Evolutionary conservation across 2,797 vertebrate genomes (phyloP).

Genomic region (Acanthurus leucopareius): DNA sequence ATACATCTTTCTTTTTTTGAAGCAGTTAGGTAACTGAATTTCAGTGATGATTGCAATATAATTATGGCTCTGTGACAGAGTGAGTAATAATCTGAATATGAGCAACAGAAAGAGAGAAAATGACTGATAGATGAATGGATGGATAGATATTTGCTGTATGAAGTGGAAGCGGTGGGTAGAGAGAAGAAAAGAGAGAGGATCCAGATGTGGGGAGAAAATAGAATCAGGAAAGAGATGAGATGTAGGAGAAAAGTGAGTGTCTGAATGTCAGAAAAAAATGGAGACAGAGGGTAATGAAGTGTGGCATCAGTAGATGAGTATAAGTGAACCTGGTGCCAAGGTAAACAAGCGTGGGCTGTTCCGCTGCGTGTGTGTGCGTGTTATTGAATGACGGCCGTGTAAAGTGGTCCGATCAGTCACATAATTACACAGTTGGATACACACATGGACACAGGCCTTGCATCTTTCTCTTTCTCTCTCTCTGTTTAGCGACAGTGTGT

Average conservation of each 20-base stretch:
- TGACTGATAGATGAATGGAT: not conserved
- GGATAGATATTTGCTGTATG: not conserved
- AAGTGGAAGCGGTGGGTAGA: not conserved
- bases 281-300: slow-evolving; percentile 57
- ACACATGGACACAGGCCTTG: slow-evolving; percentile 26
- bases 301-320: slow-evolving; percentile 58
- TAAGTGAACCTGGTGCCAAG: slow-evolving; percentile 62
- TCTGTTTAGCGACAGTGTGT: slow-evolving; percentile 28
- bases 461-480: slow-evolving; percentile 20
- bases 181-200: not conserved
- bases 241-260: too few species aligned
- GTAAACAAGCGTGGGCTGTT: slow-evolving; percentile 53
- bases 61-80: slow-evolving; percentile 11
- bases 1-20: slow-evolving; percentile 4
- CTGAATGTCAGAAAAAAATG: slow-evolving; percentile 38
- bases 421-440: slow-evolving; percentile 68
- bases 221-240: slow-evolving; percentile 37
- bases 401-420: slow-evolving; percentile 66
- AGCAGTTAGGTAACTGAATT: slow-evolving; percentile 12
- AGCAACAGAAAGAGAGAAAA: not conserved
- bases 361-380: slow-evolving; percentile 40
- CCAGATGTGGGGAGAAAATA: slow-evolving; percentile 29
- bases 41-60: slow-evolving; percentile 4
- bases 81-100: not conserved
- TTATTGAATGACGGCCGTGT: slow-evolving; percentile 65